Conservation (phyloP, 2,888 invertebrate genomes). For the Mesorhabditis belari region DNA sequence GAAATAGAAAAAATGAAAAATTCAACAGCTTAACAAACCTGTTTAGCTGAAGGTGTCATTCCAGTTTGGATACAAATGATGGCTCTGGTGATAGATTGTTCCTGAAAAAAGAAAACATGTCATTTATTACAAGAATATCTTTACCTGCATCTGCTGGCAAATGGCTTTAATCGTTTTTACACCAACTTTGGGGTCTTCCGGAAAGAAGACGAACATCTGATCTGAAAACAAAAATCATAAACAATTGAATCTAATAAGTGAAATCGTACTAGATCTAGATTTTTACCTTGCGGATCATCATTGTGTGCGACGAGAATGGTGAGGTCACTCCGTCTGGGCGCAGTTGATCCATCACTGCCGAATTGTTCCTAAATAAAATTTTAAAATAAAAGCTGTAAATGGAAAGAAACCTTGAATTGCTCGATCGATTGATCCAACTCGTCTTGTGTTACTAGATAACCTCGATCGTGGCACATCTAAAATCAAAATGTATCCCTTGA, state of each 20-base stretch:
- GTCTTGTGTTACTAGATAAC: slow-evolving; percentile 96
- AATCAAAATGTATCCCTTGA: too few species aligned
- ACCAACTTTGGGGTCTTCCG: slow-evolving; percentile 97
- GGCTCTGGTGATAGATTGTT: slow-evolving; percentile 94
- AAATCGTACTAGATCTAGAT: neutral
- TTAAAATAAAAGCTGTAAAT: neutral
- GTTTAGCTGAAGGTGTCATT: slow-evolving; percentile 97
- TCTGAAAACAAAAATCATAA: slow-evolving; percentile 61
- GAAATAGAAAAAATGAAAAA: slow-evolving; percentile 1
- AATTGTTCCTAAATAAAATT: neutral
- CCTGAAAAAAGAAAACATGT: slow-evolving; percentile 66
- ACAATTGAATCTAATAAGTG: neutral
- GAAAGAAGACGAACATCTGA: slow-evolving; percentile 99
- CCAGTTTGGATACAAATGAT: slow-evolving; percentile 92
- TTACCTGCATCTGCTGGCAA: slow-evolving; percentile 78
- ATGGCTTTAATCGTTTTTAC: slow-evolving; percentile 98
- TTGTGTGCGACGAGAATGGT: slow-evolving; percentile 97
- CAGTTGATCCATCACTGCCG: slow-evolving; percentile 3
- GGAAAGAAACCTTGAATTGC: slow-evolving; percentile 73
- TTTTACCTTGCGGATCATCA: slow-evolving; percentile 79
- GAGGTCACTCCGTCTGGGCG: slow-evolving; percentile 77
- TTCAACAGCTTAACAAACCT: slow-evolving; percentile 62
- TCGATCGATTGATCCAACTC: slow-evolving; percentile 97
- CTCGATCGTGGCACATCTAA: slow-evolving; percentile 91
- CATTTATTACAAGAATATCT: neutral